Evolutionary conservation across 2,113 vertebrate species (phyloP).

Genomic region (Struthio camelus): DNA sequence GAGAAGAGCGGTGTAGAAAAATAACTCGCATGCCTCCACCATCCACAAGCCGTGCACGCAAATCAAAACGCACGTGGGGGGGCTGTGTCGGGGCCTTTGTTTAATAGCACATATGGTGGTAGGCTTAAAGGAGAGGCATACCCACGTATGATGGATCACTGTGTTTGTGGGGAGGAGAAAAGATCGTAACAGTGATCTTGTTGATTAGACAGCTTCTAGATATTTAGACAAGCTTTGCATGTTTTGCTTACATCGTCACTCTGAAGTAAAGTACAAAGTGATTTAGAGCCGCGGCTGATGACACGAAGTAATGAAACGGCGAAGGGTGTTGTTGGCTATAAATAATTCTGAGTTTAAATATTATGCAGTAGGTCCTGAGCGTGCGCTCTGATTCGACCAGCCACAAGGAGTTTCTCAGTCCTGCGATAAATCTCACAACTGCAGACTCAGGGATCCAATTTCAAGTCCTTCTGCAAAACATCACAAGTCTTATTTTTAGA

Average conservation of each 20-base stretch:
- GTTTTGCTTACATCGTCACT: not conserved
- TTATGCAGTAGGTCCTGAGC: not conserved
- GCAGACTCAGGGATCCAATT: not conserved
- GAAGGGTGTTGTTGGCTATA: not conserved
- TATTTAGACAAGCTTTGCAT: not conserved
- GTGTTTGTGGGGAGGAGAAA: not conserved
- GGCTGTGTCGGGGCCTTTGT: not conserved
- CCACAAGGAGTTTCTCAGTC: not conserved
- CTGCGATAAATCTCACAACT: not conserved
- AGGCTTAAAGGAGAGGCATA: not conserved
- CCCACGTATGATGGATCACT: too few species aligned
- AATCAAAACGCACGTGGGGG: accelerated
- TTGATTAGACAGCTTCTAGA: not conserved
- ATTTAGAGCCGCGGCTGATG: not conserved
- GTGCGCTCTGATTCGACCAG: not conserved
- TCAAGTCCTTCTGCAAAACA: constrained; percentile 20
- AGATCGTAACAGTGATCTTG: not conserved
- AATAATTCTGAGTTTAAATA: not conserved
- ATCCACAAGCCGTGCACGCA: not conserved
- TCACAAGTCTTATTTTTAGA: constrained; percentile 48
- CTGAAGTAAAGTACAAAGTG: not conserved
- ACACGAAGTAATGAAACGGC: not conserved
- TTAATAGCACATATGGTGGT: not conserved
- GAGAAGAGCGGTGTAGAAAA: not conserved
- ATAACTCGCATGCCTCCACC: not conserved